Percentiles rank a stretch among this genome's conserved stretches.
Evolutionary conservation across 1,140 invertebrate genomes (phyloP).

Genomic region (Bemisia tabaci): DNA sequence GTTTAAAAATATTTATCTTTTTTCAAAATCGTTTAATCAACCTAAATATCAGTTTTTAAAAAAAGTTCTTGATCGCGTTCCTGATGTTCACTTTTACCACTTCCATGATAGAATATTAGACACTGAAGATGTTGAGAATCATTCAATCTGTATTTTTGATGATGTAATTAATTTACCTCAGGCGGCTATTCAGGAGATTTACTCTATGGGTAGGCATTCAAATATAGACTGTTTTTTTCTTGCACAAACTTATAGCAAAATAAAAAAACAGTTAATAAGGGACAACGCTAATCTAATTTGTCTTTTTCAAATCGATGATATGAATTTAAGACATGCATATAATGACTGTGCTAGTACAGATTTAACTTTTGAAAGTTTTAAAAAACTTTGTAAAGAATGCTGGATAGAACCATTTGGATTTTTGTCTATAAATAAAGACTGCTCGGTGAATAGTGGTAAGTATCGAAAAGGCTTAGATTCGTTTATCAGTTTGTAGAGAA

Average conservation of each 20-base stretch:
- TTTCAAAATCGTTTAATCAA: slow-evolving; percentile 29
- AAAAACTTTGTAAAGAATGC: slow-evolving; percentile 20
- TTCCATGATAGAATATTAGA: not conserved
- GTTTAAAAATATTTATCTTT: slow-evolving; percentile 31
- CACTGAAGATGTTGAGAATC: slow-evolving; percentile 16
- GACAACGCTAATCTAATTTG: slow-evolving; percentile 31
- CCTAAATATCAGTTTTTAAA: slow-evolving; percentile 26
- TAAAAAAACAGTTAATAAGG: slow-evolving; percentile 29
- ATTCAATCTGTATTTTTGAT: slow-evolving; percentile 30
- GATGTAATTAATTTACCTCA: slow-evolving; percentile 28
- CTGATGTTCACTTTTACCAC: slow-evolving; percentile 7
- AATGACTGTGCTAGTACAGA: slow-evolving; percentile 28
- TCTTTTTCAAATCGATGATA: slow-evolving; percentile 29
- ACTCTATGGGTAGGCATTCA: slow-evolving; percentile 28
- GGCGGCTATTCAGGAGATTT: slow-evolving; percentile 20
- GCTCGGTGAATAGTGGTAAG: slow-evolving; percentile 10
- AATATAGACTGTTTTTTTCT: slow-evolving; percentile 31
- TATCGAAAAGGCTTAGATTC: slow-evolving; percentile 7
- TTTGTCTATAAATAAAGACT: slow-evolving; percentile 19
- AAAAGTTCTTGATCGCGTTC: slow-evolving; percentile 20
- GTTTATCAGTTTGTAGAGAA: not conserved
- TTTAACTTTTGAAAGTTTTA: slow-evolving; percentile 24
- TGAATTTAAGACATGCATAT: slow-evolving; percentile 30
- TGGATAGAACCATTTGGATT: slow-evolving; percentile 19
- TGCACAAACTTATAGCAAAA: slow-evolving; percentile 27